Percentiles rank a stretch among this genome's conserved stretches.
phyloP scores from a whole-genome alignment of 2,113 vertebrate species.

The Amia ocellicauda region DNA sequence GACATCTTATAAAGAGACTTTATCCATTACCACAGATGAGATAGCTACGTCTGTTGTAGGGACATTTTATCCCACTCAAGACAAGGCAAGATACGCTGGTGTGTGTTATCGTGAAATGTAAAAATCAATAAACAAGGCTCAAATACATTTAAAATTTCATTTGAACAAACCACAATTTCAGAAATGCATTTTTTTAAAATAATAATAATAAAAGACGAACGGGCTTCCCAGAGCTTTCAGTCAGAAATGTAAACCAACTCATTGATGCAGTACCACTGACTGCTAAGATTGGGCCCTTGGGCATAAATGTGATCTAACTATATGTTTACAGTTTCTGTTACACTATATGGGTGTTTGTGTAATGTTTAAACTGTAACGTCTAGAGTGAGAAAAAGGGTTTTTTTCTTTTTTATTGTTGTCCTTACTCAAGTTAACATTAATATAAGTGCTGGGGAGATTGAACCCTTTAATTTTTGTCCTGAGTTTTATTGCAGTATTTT shows the following conservation, averaged over 20 bases:
- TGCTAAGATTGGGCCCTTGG: constrained; percentile 18
- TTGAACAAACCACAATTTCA: constrained; percentile 39
- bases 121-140: constrained; percentile 80
- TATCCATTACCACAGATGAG: constrained; percentile 79
- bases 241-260: constrained; percentile 17
- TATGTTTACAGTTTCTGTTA: constrained; percentile 7
- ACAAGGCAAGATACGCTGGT: constrained; percentile 73
- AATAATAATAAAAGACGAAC: constrained; percentile 9
- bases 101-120: constrained; percentile 78
- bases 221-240: constrained; percentile 9
- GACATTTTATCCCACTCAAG: constrained; percentile 80
- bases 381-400: too few relatives aligned
- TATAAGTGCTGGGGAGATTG: too few relatives aligned
- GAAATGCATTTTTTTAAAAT: constrained; percentile 26
- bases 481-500: too few relatives aligned
- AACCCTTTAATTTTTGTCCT: too few relatives aligned
- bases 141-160: constrained; percentile 79
- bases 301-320: constrained; percentile 20
- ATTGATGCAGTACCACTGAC: constrained; percentile 22
- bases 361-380: too few relatives aligned
- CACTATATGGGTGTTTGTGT: too few relatives aligned
- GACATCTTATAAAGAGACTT: constrained; percentile 86
- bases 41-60: constrained; percentile 72
- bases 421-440: too few relatives aligned
- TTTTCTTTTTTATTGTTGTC: too few relatives aligned